A percentile compares a stretch with the other conserved stretches of the same genome.
phyloP scores from a whole-genome alignment of 2,113 vertebrate species.

The Nycticryphes semicollaris region DNA sequence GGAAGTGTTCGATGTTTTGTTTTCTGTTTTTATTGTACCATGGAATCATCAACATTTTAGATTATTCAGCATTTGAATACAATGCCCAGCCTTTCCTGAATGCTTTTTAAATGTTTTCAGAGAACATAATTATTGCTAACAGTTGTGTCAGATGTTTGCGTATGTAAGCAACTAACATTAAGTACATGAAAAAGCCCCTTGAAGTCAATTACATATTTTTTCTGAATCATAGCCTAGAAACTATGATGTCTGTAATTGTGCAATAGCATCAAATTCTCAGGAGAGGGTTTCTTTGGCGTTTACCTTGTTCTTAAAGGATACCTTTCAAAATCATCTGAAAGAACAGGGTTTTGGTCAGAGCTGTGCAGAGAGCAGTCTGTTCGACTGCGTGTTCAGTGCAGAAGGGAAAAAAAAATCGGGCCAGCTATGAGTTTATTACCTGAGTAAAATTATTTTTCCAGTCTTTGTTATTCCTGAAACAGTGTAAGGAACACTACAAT shows the following conservation, averaged over 20 bases:
- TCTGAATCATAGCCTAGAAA: not conserved
- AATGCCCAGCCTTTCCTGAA: not conserved
- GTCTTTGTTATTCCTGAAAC: not conserved
- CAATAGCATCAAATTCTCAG: not conserved
- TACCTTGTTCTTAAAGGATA: not conserved
- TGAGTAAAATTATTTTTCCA: conserved; percentile 13
- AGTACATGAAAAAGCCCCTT: not conserved
- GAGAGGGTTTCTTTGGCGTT: not conserved
- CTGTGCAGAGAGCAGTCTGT: not conserved
- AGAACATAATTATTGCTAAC: not conserved
- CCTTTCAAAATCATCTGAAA: not conserved
- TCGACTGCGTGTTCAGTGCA: not conserved
- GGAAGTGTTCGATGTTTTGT: not conserved
- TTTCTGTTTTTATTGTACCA: not conserved
- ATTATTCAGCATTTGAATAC: not conserved
- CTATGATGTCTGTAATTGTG: not conserved
- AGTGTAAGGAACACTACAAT: not conserved
- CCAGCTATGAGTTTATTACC: not conserved
- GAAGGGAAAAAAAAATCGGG: not conserved
- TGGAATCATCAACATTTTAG: not conserved
- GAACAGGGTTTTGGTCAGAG: not conserved
- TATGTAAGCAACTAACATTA: not conserved
- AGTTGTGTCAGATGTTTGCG: not conserved
- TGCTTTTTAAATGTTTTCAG: not conserved
- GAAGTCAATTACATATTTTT: not conserved